Percentiles rank a stretch among this genome's conserved stretches.
Conservation (phyloP, 2,113 vertebrate genomes). For the Pelvicachromis taeniatus region DNA sequence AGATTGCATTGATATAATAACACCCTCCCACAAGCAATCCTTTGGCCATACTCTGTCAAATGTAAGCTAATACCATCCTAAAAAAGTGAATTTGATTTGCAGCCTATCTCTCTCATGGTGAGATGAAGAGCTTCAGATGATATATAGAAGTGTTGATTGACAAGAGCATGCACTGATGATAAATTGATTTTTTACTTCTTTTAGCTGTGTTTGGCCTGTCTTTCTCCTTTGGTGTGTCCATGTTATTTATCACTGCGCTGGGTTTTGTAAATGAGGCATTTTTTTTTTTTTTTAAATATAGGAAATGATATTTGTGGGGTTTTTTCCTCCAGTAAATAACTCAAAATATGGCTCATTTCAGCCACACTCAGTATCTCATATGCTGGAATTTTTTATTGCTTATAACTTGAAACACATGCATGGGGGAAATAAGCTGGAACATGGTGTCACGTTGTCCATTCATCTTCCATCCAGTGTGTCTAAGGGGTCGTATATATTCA, state of each 20-base stretch:
- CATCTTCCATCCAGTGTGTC: conserved; percentile 6
- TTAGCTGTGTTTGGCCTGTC: conserved; percentile 24
- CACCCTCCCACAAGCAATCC: background rate
- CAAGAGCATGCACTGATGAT: conserved; percentile 23
- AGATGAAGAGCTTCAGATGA: conserved; percentile 28
- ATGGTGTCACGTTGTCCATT: conserved; percentile 29
- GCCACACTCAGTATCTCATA: conserved; percentile 2
- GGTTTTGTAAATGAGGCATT: background rate
- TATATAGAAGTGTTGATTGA: conserved; percentile 38
- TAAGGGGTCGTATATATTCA: background rate
- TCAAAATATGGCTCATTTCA: conserved; percentile 3
- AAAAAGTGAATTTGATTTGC: conserved; percentile 35
- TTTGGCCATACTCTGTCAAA: conserved; percentile 23
- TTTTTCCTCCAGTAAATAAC: conserved; percentile 24
- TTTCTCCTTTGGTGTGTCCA: background rate
- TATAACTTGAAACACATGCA: conserved; percentile 47
- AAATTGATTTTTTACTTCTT: conserved; percentile 39
- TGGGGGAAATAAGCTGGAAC: conserved; percentile 36
- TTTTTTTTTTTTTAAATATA: background rate
- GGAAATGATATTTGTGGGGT: background rate
- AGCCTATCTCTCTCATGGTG: conserved; percentile 8
- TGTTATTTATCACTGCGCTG: conserved; percentile 41
- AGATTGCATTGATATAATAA: conserved; percentile 58
- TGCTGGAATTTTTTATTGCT: conserved; percentile 1
- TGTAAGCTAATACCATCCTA: conserved; percentile 1